Evolutionary conservation across 2,888 invertebrate species (phyloP), one percentile per base, ranked within the genome.

Genomic region (Drosophila quinaria): DNA sequence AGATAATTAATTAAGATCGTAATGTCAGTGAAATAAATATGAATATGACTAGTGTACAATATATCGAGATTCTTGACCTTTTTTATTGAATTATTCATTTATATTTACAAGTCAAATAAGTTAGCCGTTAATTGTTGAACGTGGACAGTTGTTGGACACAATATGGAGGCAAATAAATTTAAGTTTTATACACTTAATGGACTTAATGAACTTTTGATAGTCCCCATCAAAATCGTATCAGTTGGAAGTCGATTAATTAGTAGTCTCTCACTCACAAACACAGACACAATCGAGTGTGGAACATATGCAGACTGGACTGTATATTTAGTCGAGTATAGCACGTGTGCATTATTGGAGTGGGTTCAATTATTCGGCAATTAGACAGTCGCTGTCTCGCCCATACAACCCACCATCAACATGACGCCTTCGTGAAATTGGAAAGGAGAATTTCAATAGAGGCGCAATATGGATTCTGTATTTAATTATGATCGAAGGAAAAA

Each of bases 181-280:
- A 74, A 78, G 78, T 87, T 84, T 74, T 54, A 71, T 84, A 54
- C 70, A 84, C 80, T 80, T 81, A 78, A 68, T 70, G 67, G 54
- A 61, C 72, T 70, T 87, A 89, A 89, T 89, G 89, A 75, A 76
- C 75, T 84, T 89, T 90, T 90, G 87, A 89, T 89, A 76, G 86
- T 81, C 73, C 77, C 69, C 78, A 90, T 90, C 82, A 89, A 87
- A 89, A 74, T 78, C 83, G 83, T 87, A 90, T 90, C 85, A 89
- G 80, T 77, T 81, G 72, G 76, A 79, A 85, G 80, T 88, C 90
- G 85, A 90, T 90, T 90, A 90, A 89, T 90, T 89, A 90, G 81
- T 62, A 62, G 59, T 67, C 78, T 46, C 59, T 51, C 77, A 70
- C 74, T 25, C 35, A 15, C 42, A 46, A 46, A 46, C 58, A 46